Evolutionary conservation across 2,888 invertebrate genomes (phyloP), one percentile per base, ranked within the genome.

Genomic region (Adelphocoris suturalis): DNA sequence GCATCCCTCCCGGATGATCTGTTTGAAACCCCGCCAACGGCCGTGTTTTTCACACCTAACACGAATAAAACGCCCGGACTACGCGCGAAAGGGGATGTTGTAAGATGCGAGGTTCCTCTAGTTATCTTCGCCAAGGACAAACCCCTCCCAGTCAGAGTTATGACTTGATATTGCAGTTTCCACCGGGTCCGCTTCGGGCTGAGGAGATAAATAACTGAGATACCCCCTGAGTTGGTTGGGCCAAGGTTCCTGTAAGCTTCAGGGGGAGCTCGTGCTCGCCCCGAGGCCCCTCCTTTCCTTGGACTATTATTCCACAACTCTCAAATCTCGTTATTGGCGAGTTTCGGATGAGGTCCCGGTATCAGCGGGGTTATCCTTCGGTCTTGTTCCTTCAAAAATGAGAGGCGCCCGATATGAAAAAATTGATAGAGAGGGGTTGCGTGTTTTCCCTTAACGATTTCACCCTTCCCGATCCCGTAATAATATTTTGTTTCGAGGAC

Each of bases 111-210:
- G 19, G 19, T 68, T 19, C 19, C 57, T 37, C 68, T 68, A 68
- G 68, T 68, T 68, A 68, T 68, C 68, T 68, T 13, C 19, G n/a
- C 68, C 68, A 68, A 68, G 68, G 68, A 68, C 68, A 27, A 68
- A 68, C 78, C 78, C 78, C 78, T 78, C 78, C 78, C 78, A 78
- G 78, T 46, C 78, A 37, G 47, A 78, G 78, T 78, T 78, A 78
- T 78, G 78, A 78, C 78, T 78, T 78, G 78, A 78, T 78, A 78
- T 78, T 78, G 78, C 78, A 78, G 78, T 78, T 78, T 78, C 37
- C 78, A 68, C 23, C 52, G 52, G 52, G 52, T 16, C 68, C 68
- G 68, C 68, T 23, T 13, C 68, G 13, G 68, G 23, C 23, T 23
- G 23, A 23, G 68, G 68, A 68, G 68, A 68, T 68, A 68, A 68